Evolutionary conservation across 2,888 invertebrate species (phyloP), one percentile per base, ranked within the genome.

Genomic region (Cantharis lateralis): DNA sequence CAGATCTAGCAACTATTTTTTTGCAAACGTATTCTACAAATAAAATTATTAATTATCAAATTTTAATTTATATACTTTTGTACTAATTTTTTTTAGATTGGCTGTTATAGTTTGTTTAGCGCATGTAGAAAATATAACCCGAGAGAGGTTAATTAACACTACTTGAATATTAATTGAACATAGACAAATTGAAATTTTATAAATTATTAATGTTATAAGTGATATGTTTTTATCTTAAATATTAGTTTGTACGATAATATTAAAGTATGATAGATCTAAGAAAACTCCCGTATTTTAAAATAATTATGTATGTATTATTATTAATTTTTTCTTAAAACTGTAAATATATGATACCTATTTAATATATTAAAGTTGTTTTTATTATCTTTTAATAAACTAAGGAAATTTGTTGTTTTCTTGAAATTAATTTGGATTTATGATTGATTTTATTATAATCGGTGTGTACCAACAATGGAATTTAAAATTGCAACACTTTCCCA

Each of bases 341-440:
- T 76, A 76, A 76, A 76, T 76, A 76, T 72, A 71, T 76, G 68
- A 68, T 18, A 62, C 64, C 62, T 71, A 76, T 76, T 76, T 76
- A 76, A 48, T 48, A 48, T 48, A 48, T 48, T 48, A n/a, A 48
- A 48, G 3, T 48, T 48, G 48, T 48, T 48, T 48, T 48, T 48
- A 48, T 48, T 48, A n/a, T 48, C 48, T 48, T 48, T 48, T 48
- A 48, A 48, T 48, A 48, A 48, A 48, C 48, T 48, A 48, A 48
- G 48, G n/a, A 48, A 48, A 48, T 48, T 48, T 48, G 48, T 48
- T n/a, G 48, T 48, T 48, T 48, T 48, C 48, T 48, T 48, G n/a
- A 48, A n/a, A 48, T 48, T 2, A 28, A 10, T 10, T 28, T 28
- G 5, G 5, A 32, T 32, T n/a, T 32, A 13, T 32, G 13, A 48